Conservation (phyloP, 2,113 vertebrate species). For the Lepidothrix coronata region DNA sequence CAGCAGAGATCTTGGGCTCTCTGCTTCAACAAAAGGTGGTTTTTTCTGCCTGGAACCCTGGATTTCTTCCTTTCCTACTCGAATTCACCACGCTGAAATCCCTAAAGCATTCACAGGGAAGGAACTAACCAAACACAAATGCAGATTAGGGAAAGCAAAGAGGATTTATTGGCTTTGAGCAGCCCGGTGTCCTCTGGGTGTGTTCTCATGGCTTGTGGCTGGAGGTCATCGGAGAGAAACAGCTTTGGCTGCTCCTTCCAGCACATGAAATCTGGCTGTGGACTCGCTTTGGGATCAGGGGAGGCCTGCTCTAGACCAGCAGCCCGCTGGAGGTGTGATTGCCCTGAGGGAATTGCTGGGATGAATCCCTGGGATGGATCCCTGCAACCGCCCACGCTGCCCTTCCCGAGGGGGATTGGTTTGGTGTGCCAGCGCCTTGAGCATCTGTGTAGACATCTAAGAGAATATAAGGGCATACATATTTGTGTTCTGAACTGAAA, state of each 20-base stretch:
- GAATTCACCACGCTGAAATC: neutral
- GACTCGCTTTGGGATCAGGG: neutral
- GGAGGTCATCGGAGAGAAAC: neutral
- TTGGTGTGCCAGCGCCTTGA: neutral
- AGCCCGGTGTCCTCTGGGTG: neutral
- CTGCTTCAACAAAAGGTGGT: fast-evolving
- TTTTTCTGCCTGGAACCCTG: neutral
- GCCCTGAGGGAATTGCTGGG: neutral
- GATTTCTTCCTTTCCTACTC: neutral
- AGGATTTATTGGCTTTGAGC: neutral
- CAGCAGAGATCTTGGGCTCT: neutral
- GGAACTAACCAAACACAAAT: neutral
- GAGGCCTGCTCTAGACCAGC: neutral
- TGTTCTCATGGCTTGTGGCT: neutral
- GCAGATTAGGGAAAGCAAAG: neutral
- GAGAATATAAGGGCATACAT: neutral
- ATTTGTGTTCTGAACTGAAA: neutral
- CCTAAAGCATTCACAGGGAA: neutral
- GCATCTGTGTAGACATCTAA: neutral
- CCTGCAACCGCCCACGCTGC: neutral
- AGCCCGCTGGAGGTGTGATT: neutral
- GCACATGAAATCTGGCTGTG: neutral
- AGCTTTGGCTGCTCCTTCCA: neutral
- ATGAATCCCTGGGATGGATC: neutral
- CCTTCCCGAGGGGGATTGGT: neutral